These are phyloP conservation scores for Drosophila nannoptera DNA, from an alignment of 1,140 invertebrate species.

Conservation along the genomic window DNA sequence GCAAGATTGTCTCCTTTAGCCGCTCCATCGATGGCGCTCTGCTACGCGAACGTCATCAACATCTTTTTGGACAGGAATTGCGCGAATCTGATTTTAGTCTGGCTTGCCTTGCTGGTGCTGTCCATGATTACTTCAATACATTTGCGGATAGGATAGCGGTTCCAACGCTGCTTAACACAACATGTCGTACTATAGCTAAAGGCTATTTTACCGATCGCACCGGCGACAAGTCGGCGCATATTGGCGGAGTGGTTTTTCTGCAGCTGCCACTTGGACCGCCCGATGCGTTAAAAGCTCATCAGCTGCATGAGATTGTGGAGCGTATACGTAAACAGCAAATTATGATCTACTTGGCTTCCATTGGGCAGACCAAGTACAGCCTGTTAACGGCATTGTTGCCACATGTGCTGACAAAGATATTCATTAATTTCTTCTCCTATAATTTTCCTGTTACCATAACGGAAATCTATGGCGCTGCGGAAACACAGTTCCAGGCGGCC, in stretches of 20 bases:
- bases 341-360: slow-evolving; percentile 84
- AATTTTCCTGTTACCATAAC: slow-evolving; percentile 87
- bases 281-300: slow-evolving; percentile 57
- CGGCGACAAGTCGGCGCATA: slow-evolving; percentile 61
- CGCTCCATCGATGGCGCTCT: slow-evolving; percentile 82
- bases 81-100: slow-evolving; percentile 85
- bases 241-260: slow-evolving; percentile 79
- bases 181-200: slow-evolving; percentile 79
- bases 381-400: slow-evolving; percentile 85
- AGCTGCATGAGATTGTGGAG: slow-evolving; percentile 82
- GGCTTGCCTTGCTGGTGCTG: slow-evolving; percentile 76
- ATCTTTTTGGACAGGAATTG: slow-evolving; percentile 82
- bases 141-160: slow-evolving; percentile 43
- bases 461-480: slow-evolving; percentile 81
- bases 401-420: slow-evolving; percentile 83
- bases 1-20: slow-evolving; percentile 89
- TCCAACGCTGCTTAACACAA: slow-evolving; percentile 79
- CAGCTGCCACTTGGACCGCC: slow-evolving; percentile 79
- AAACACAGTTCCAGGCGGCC: slow-evolving; percentile 78
- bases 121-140: slow-evolving; percentile 68
- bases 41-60: slow-evolving; percentile 71
- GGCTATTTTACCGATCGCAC: slow-evolving; percentile 69
- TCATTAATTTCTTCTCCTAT: slow-evolving; percentile 85
- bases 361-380: slow-evolving; percentile 84
- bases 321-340: slow-evolving; percentile 83